Percentiles rank a stretch among this genome's conserved stretches.
Conservation (phyloP, 2,797 vertebrate species). For the Chelon auratus region DNA sequence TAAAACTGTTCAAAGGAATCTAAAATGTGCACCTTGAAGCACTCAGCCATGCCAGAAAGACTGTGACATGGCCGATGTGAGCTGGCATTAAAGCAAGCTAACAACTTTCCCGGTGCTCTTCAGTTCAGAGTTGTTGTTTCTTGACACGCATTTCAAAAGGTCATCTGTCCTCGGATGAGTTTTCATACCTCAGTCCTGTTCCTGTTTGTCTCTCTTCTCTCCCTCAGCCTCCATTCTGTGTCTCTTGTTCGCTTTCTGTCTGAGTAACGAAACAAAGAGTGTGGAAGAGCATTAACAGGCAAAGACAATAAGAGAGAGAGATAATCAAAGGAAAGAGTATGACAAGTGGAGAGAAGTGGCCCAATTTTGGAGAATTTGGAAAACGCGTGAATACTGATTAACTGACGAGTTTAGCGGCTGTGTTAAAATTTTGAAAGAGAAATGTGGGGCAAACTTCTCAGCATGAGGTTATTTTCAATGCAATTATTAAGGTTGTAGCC, state of each 20-base stretch:
- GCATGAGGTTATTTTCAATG: not conserved
- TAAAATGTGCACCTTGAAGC: too few species aligned
- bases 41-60: too few species aligned
- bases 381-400: too few species aligned
- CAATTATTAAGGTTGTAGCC: too few species aligned
- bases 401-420: not conserved
- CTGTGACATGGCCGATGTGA: not conserved
- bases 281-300: conserved; percentile 8
- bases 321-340: not conserved
- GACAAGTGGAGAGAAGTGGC: not conserved
- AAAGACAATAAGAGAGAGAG: not conserved
- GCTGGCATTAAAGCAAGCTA: conserved; percentile 26
- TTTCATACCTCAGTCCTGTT: not conserved
- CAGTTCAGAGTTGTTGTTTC: conserved; percentile 1
- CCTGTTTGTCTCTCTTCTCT: conserved; percentile 8
- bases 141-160: not conserved
- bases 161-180: not conserved
- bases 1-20: not conserved
- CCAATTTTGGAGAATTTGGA: not conserved
- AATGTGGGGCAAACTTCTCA: not conserved
- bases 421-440: not conserved
- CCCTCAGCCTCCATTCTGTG: not conserved
- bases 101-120: conserved; percentile 4
- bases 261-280: conserved; percentile 18
- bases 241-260: not conserved